Evolutionary conservation across 2,888 invertebrate species (phyloP).

Genomic region (Drosophila subquinaria): DNA sequence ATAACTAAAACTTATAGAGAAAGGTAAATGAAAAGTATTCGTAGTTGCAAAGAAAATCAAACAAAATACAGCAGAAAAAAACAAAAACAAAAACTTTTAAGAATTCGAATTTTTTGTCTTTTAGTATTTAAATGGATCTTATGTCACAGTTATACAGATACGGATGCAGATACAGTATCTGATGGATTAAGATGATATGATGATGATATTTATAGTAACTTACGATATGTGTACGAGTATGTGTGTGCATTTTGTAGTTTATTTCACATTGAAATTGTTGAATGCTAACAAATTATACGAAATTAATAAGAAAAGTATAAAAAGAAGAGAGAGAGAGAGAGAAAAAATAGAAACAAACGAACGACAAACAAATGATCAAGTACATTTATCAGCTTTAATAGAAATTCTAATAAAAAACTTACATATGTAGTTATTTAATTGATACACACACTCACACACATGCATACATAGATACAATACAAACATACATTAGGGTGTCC

Average conservation of each 20-base stretch:
- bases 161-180: conserved; percentile 31
- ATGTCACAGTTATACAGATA: conserved; percentile 22
- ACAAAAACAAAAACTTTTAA: conserved; percentile 19
- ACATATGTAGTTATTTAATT: conserved; percentile 54
- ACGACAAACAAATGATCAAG: conserved; percentile 62
- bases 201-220: conserved; percentile 9
- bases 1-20: conserved; percentile 1
- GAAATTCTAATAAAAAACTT: conserved; percentile 65
- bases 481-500: neutral
- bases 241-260: conserved; percentile 64
- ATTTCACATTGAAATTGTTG: conserved; percentile 77
- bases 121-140: conserved; percentile 54
- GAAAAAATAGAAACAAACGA: conserved; percentile 26
- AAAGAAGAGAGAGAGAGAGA: neutral
- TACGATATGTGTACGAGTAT: conserved; percentile 19
- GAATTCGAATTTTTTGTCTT: conserved; percentile 49
- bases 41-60: conserved; percentile 20
- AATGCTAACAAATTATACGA: conserved; percentile 49
- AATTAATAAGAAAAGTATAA: conserved; percentile 31
- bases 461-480: neutral
- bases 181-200: neutral
- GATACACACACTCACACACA: conserved; percentile 34
- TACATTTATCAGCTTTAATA: conserved; percentile 77
- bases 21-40: conserved; percentile 8
- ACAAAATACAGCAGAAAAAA: neutral